phyloP scores from a whole-genome alignment of 2,113 vertebrate species.

The Equus przewalskii region DNA sequence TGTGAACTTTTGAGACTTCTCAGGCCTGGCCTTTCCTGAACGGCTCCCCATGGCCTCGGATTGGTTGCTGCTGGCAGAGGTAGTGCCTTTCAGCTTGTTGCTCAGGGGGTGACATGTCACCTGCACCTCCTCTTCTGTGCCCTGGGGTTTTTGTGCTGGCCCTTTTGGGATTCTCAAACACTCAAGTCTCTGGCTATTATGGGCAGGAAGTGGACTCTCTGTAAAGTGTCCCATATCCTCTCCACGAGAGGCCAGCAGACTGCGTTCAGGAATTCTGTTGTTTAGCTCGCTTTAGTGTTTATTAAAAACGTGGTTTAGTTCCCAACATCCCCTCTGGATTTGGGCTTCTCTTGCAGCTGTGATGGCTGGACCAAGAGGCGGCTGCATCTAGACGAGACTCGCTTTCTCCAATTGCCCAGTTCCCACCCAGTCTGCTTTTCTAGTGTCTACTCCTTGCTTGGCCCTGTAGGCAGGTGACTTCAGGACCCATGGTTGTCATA shows the following conservation, averaged over 20 bases:
- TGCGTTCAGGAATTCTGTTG: neutral
- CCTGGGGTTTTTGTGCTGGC: neutral
- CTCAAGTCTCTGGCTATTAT: neutral
- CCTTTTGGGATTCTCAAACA: neutral
- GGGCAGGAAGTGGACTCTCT: neutral
- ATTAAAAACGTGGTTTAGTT: neutral
- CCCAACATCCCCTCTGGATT: rapidly evolving
- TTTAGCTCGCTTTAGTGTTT: neutral
- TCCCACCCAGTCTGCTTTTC: rapidly evolving
- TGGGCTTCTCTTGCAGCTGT: neutral
- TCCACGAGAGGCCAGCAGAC: neutral
- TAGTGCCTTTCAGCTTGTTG: neutral
- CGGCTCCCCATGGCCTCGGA: neutral
- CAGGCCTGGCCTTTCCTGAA: neutral
- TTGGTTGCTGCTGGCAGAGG: neutral
- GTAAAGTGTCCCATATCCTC: neutral
- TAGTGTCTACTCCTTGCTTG: neutral
- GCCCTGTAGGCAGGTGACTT: neutral
- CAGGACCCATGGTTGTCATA: neutral
- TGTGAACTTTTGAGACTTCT: neutral
- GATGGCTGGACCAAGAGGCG: neutral
- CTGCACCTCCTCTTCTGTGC: neutral
- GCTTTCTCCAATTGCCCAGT: neutral
- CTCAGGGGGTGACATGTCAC: neutral
- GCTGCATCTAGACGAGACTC: neutral